A percentile compares a stretch with the other conserved stretches of the same genome.
Evolutionary conservation across 1,140 invertebrate genomes (phyloP).

Genomic region (Aphaenogaster floridana): DNA sequence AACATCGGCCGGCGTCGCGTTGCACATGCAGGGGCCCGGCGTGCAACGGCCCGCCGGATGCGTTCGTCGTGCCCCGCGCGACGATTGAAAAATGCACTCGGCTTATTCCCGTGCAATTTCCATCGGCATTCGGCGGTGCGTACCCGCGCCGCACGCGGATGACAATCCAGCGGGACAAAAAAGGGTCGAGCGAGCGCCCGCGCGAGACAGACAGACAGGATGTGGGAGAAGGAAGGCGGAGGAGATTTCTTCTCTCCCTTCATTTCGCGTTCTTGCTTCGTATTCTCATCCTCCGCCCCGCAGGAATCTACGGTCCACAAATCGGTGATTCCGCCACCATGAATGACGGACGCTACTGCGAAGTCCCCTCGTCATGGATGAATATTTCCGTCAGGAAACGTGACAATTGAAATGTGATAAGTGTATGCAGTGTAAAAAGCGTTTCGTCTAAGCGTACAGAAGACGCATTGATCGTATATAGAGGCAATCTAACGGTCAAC

Average conservation of each 20-base stretch:
- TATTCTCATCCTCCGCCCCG: background rate
- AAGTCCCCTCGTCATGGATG: slow-evolving; percentile 16
- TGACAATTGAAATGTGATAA: background rate
- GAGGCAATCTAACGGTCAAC: background rate
- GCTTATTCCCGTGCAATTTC: slow-evolving; percentile 73
- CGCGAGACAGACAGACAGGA: slow-evolving; percentile 33
- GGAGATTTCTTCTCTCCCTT: slow-evolving; percentile 53
- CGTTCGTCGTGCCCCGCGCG: background rate
- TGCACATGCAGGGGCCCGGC: background rate
- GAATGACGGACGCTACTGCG: slow-evolving; percentile 68
- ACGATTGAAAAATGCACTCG: slow-evolving; percentile 75
- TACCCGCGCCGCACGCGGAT: slow-evolving; percentile 66
- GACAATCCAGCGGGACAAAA: slow-evolving; percentile 70
- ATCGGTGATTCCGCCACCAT: slow-evolving; percentile 46
- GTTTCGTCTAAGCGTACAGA: slow-evolving; percentile 1
- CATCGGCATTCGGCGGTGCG: slow-evolving; percentile 67
- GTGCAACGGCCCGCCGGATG: slow-evolving; percentile 23
- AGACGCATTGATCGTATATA: background rate
- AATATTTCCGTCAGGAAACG: background rate
- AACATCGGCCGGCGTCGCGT: slow-evolving; percentile 52
- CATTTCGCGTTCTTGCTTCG: background rate
- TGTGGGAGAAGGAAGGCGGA: slow-evolving; percentile 29
- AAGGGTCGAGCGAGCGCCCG: slow-evolving; percentile 54
- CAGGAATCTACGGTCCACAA: slow-evolving; percentile 42
- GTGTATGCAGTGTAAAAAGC: background rate